Base-by-base conservation (phyloP, 1,140 invertebrate genomes). In the Drosophila eugracilis region DNA sequence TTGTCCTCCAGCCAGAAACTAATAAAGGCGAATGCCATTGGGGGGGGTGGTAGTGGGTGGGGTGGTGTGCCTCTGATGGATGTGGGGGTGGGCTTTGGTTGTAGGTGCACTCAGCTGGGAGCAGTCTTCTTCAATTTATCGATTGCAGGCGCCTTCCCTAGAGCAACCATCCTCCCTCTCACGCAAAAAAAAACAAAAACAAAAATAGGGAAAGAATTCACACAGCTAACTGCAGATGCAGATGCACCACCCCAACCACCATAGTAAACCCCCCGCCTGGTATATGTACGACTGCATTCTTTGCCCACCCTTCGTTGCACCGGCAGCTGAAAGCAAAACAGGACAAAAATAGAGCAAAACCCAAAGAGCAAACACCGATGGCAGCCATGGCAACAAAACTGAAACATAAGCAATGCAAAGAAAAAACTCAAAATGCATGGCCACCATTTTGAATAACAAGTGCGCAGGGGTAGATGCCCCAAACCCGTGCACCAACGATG, bases 381-480 rank as follows among this genome's bases (percentile, higher is more conserved):
- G 71, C 77, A 71, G 72, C 78, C 66, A 80, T 80, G 72, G 77
- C 73, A 86, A 86, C 80, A 85, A 65, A 85, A 85, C 81, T 70
- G 65, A 75, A 84, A 84, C 74, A 72, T 50, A 59, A 85, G 84
- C 76, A 84, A 84, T 63, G 63, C 71, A 77, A 78, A 58, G 54
- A 58, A 59, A 52, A 73, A 73, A 62, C 70, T 47, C 74, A 86
- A 86, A 86, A 83, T 88, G 78, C 83, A 78, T 75, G 39, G 83
- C 83, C 80, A 86, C 83, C 83, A 88, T 86, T 86, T 86, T 86
- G 83, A 88, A 86, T 86, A 86, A 83, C 83, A 86, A 86, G 81
- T 78, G 77, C 83, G 70, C 62, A 67, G 49, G 72, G 73, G 17
- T 37, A 45, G 34, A 22, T 19, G 36, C 21, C 6, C 14, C 26